Base-by-base conservation (phyloP, 2,888 invertebrate species). In the Harpagoxenus sublaevis region DNA sequence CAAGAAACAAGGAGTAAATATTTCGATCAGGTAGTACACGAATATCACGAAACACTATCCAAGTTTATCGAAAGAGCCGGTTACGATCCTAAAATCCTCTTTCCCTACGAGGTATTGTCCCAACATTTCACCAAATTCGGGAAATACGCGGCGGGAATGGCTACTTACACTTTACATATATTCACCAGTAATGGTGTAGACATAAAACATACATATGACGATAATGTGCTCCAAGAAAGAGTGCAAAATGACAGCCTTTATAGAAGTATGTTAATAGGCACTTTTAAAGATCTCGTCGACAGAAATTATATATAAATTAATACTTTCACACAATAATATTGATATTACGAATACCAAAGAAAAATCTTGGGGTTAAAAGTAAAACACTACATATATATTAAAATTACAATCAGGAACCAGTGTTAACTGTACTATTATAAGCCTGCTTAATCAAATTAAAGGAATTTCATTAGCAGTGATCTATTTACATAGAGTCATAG, bases 41-140 rank as follows among this genome's bases (percentile, higher is more conserved):
- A 92, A 23, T 95, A 95, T 86, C 88, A 95, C 85, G 84, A 92
- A 35, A 91, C 92, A 9, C 87, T 95, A 31, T 89, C 89, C 1
- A 82, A 85, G 4, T 87, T 86, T 74, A 86, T 94, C 4, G 51
- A 63, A 71, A 73, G 87, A 75, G 90, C 92, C 51, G 92, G 92
- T 5, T 90, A 91, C 31, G 89, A 93, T 83, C 84, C 93, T 0
- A 83, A 90, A 2, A 78, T 87, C 39, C 51, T 94, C 3, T 94
- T 93, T 83, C 93, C 95, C 0, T 92, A 90, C 31, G 87, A 89
- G 15, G 86, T 71, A 23, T 87, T 94, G 35, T 48, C 87, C 45
- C 75, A 87, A 39, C 94, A 95, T 75, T 89, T 94, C 84, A 84
- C 89, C 31, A 91, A 88, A 77, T 93, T 92, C 84, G 89, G 92